Evolutionary conservation across 2,888 invertebrate species (phyloP).

Genomic region (Teleogryllus oceanicus): DNA sequence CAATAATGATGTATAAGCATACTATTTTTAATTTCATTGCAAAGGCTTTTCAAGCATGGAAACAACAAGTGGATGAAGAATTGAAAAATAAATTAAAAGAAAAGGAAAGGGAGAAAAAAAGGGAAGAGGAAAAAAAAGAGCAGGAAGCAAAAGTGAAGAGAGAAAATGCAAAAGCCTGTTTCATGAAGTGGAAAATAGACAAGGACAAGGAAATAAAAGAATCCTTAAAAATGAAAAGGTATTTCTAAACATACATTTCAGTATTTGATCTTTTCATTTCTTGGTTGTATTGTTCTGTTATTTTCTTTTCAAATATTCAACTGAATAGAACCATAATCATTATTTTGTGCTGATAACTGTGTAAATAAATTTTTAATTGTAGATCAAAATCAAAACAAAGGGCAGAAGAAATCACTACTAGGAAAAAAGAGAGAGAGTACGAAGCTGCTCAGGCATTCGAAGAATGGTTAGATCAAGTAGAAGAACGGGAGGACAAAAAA

Average conservation of each 20-base stretch:
- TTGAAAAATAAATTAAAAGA: not conserved
- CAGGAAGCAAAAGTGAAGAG: not conserved
- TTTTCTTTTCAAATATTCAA: no score
- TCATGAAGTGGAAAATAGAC: not conserved
- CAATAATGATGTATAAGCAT: not conserved
- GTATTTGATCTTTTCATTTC: no score
- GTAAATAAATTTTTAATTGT: no score
- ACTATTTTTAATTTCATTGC: not conserved
- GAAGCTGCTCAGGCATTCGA: conserved; percentile 21
- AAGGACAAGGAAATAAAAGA: conserved; percentile 23
- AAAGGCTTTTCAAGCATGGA: conserved; percentile 23
- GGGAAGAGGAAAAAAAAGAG: not conserved
- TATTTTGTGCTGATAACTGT: no score
- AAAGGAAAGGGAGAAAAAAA: not conserved
- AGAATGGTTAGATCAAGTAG: not conserved
- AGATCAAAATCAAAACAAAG: not conserved
- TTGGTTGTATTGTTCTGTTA: no score
- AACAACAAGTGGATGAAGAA: conserved; percentile 5
- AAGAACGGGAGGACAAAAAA: not conserved
- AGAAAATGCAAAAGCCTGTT: conserved; percentile 5
- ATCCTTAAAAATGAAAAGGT: conserved; percentile 19
- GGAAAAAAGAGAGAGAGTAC: conserved; percentile 18
- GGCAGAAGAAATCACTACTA: not conserved
- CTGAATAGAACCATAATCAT: no score
- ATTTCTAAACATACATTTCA: not conserved